phyloP scores from a whole-genome alignment of 2,113 vertebrate genomes.

The Cricetomys ansorgei region DNA sequence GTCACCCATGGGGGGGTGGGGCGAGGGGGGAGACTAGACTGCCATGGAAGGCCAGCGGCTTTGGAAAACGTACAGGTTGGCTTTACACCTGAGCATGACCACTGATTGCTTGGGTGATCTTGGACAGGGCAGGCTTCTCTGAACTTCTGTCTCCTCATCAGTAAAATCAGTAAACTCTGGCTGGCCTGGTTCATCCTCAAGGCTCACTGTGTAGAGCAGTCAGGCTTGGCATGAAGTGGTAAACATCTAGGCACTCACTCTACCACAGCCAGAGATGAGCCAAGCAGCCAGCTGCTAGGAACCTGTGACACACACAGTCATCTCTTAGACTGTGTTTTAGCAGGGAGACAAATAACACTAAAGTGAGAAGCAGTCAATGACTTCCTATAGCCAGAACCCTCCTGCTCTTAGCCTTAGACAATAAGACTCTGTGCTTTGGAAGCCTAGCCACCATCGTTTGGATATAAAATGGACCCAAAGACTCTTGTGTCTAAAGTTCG shows the following conservation, averaged over 20 bases:
- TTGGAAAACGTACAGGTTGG: background rate
- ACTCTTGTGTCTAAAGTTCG: background rate
- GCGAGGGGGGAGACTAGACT: background rate
- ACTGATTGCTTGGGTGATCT: background rate
- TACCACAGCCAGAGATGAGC: background rate
- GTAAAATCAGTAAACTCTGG: background rate
- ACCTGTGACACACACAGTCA: background rate
- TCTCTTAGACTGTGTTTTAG: background rate
- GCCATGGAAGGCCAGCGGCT: background rate
- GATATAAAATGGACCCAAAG: background rate
- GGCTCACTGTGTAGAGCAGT: background rate
- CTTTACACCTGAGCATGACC: background rate
- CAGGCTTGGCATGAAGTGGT: background rate
- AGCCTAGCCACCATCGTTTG: background rate
- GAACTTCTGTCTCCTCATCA: background rate
- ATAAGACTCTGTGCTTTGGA: background rate
- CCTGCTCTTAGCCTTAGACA: background rate
- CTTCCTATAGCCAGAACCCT: background rate
- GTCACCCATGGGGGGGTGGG: background rate
- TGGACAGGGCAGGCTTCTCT: background rate
- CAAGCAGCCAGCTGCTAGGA: background rate
- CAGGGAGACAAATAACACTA: background rate
- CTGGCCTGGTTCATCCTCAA: background rate
- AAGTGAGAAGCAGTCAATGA: background rate
- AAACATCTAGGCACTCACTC: background rate